These are phyloP conservation scores for Montipora sp. DNA, from an alignment of 64 coral and sea anemone species.

Conservation along the genomic window DNA sequence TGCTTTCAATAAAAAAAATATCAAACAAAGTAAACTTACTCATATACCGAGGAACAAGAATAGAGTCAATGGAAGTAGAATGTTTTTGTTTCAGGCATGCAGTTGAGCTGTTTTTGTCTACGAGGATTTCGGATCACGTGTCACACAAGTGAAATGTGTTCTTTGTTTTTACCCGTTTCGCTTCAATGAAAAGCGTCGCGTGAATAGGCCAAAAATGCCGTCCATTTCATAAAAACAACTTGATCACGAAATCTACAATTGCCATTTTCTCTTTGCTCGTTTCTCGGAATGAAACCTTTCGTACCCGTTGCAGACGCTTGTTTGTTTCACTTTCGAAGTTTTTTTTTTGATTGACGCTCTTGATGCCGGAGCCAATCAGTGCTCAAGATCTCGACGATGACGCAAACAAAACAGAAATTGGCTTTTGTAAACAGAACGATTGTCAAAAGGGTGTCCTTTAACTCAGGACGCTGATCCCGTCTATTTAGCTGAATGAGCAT, in stretches of 20 bases:
- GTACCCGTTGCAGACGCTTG: conserved; percentile 32
- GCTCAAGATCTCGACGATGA: conserved; percentile 14
- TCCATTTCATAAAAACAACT: not conserved
- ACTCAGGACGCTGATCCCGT: not conserved
- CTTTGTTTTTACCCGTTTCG: not conserved
- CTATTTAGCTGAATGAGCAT: conserved; percentile 12
- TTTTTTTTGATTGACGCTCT: conserved; percentile 24
- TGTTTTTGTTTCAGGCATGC: conserved; percentile 40
- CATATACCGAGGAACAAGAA: not conserved
- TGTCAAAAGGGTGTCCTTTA: conserved; percentile 22
- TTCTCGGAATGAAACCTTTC: not conserved
- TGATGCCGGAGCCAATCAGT: conserved; percentile 20
- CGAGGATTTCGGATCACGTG: conserved; percentile 32
- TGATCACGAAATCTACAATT: conserved; percentile 31
- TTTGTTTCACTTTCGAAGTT: conserved; percentile 52
- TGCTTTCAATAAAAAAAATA: not conserved
- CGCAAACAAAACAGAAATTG: conserved; percentile 46
- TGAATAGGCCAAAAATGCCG: not conserved
- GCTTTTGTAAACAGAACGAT: conserved; percentile 31
- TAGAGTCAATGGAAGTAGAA: no score
- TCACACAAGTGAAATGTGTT: conserved; percentile 3
- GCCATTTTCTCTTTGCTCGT: not conserved
- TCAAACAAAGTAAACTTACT: not conserved
- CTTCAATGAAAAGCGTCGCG: conserved; percentile 15
- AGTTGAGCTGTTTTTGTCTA: conserved; percentile 38